Percentiles rank a stretch among this genome's conserved stretches.
Conservation (phyloP, 2,888 invertebrate species). For the Caenorhabditis sp. region DNA sequence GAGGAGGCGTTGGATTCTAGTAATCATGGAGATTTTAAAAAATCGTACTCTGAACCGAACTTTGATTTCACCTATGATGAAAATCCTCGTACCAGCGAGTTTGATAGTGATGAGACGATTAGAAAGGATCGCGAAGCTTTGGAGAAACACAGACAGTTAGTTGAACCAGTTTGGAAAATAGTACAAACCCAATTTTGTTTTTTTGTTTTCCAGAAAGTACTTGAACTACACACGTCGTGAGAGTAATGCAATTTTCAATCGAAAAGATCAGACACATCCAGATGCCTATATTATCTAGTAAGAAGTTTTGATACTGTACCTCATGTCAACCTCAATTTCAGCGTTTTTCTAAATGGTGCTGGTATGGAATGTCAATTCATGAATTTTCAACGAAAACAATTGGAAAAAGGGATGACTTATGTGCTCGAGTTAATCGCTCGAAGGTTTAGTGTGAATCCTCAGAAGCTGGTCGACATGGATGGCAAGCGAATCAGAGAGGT, state of each 20-base stretch:
- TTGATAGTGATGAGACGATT: constrained; percentile 46
- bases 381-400: constrained; percentile 59
- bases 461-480: constrained; percentile 61
- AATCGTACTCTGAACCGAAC: background rate
- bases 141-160: constrained; percentile 55
- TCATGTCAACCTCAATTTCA: too few species aligned
- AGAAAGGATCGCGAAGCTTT: constrained; percentile 46
- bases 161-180: too few species aligned
- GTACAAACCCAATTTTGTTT: background rate
- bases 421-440: constrained; percentile 60
- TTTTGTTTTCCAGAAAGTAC: constrained; percentile 32
- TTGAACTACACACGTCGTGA: constrained; percentile 38
- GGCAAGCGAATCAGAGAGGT: constrained; percentile 54
- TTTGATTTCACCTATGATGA: constrained; percentile 14
- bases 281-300: constrained; percentile 64
- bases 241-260: constrained; percentile 58
- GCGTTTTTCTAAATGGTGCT: constrained; percentile 64
- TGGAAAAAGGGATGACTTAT: constrained; percentile 63
- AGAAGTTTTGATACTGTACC: constrained; percentile 17
- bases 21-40: background rate
- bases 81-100: constrained; percentile 42
- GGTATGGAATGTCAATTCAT: constrained; percentile 63
- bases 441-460: constrained; percentile 58
- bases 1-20: constrained; percentile 27
- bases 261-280: constrained; percentile 62